Base-by-base conservation (phyloP, 2,797 vertebrate genomes). In the Phrynocephalus guinanensis region DNA sequence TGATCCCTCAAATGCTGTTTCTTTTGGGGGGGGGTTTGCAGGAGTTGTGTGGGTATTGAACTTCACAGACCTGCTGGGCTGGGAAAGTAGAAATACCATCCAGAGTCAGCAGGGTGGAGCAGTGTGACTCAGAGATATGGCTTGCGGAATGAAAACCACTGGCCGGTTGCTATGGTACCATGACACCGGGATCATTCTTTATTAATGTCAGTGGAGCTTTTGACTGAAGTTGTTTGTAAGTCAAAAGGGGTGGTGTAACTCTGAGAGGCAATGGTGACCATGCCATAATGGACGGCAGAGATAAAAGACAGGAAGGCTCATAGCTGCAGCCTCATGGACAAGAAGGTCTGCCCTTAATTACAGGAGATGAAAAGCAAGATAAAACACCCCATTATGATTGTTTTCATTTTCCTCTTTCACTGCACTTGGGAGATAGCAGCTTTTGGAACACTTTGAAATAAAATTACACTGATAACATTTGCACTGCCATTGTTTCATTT, bases 191-290 rank as follows among this genome's bases (percentile, higher is more conserved):
- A 90, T 92, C 92, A 84, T 83, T 77, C 87, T 90, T 92, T 86
- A 91, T 93, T 93, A 93, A 95, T 93, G 90, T 93, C 94, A 91
- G 87, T 0, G 1, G 85, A 82, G 83, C 79, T 92, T 95, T 92
- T 93, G 93, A 93, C 94, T 94, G 92, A 94, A 93, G 92, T 95
- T 91, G 92, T 92, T 93, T 92, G 92, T 87, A 92, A 93, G 91
- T 92, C 90, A 91, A 89, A 94, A 85, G 90, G 91, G 91, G 91
- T 92, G 73, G 86, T 5, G 85, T 88, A 93, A 91, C 84, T 87
- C 67, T 82, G 66, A 86, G 84, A 92, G 63, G 79, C 86, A 81
- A 87, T 0, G 87, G 83, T 83, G 86, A 82, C 86, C 0, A 0
- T 22, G 11, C 86, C 77, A n/a, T 2, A 1, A 75, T 28, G 0